Conservation (phyloP, 2,888 invertebrate genomes). For the Nymphalis polychloros region DNA sequence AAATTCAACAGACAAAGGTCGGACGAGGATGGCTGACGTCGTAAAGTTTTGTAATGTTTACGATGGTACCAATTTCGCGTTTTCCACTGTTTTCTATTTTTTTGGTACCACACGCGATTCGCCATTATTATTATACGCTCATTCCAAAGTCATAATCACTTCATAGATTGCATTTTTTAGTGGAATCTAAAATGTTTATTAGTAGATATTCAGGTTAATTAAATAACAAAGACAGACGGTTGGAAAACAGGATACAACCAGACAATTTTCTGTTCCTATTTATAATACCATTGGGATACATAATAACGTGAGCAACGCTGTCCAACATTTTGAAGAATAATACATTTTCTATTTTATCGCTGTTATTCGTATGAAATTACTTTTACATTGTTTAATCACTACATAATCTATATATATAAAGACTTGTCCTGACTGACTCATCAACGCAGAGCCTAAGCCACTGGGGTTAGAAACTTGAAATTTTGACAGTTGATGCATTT, state of each 20-base stretch:
- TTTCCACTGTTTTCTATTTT: constrained; percentile 22
- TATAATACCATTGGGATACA: background rate
- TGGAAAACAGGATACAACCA: background rate
- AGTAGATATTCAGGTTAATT: constrained; percentile 2
- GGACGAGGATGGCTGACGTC: constrained; percentile 51
- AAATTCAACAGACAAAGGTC: constrained; percentile 47
- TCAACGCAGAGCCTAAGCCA: too few relatives aligned
- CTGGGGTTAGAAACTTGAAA: too few relatives aligned
- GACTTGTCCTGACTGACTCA: too few relatives aligned
- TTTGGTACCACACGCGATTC: constrained; percentile 4
- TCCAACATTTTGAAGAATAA: background rate
- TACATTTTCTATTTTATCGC: background rate
- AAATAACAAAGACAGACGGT: background rate
- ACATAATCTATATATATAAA: too few relatives aligned
- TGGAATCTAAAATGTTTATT: background rate
- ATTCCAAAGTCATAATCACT: background rate
- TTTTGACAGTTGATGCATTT: too few relatives aligned
- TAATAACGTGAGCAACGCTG: background rate
- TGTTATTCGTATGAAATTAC: too few relatives aligned
- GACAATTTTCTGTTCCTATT: background rate
- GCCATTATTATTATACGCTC: background rate
- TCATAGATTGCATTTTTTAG: background rate
- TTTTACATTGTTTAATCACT: too few relatives aligned
- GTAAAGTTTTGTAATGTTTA: constrained; percentile 66
- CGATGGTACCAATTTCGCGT: constrained; percentile 42